Evolutionary conservation across 2,888 invertebrate genomes (phyloP).

Genomic region (Cecidostiba fungosa): DNA sequence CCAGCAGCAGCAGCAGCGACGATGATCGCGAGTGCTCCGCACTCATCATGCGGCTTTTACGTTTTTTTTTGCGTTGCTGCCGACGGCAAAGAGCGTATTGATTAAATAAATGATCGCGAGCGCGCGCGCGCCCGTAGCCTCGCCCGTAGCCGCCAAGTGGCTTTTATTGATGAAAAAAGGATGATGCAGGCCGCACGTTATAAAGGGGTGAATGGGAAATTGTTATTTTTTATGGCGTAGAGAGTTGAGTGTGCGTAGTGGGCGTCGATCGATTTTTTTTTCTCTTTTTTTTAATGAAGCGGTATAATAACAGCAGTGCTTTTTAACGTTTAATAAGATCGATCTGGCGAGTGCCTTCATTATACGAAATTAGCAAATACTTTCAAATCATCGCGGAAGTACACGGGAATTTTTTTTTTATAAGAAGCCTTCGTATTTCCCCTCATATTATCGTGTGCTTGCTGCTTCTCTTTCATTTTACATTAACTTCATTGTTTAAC

Average conservation of each 20-base stretch:
- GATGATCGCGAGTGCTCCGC: conserved; percentile 3
- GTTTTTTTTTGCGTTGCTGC: neutral
- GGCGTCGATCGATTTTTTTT: neutral
- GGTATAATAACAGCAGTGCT: neutral
- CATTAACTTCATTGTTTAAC: neutral
- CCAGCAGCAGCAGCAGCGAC: neutral
- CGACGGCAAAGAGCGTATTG: neutral
- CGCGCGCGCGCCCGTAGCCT: no score
- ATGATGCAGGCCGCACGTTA: neutral
- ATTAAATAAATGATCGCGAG: conserved; percentile 10
- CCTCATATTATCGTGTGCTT: neutral
- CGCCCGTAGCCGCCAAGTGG: neutral
- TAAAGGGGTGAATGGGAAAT: neutral
- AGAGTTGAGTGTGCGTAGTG: neutral
- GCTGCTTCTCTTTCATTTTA: neutral
- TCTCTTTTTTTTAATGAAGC: neutral
- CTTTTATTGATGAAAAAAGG: neutral
- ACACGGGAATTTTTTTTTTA: neutral
- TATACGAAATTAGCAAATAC: neutral
- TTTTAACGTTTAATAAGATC: no score
- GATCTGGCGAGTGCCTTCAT: neutral
- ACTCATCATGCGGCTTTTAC: no score
- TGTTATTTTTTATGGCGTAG: neutral
- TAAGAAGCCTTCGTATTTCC: neutral
- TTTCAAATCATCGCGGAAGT: neutral